These are phyloP conservation scores for Eublepharis macularius DNA, from an alignment of 2,113 vertebrate genomes.

Conservation along the genomic window DNA sequence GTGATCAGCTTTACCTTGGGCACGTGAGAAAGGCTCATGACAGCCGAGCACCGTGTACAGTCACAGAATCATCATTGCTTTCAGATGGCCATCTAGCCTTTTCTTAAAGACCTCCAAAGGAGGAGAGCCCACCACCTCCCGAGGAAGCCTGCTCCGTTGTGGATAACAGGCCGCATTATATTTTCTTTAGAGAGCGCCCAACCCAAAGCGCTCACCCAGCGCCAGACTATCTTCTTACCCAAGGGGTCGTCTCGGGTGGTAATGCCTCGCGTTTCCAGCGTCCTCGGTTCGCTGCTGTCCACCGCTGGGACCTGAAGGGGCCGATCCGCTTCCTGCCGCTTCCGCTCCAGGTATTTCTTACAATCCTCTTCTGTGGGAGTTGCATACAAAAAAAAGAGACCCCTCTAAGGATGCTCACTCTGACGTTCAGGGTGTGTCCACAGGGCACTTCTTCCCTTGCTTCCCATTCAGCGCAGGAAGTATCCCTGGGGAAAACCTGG, in stretches of 20 bases:
- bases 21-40: too few relatives aligned
- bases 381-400: neutral
- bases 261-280: constrained; percentile 73
- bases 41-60: too few relatives aligned
- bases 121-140: too few relatives aligned
- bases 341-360: constrained; percentile 78
- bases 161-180: too few relatives aligned
- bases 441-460: too few relatives aligned
- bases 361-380: constrained; percentile 83
- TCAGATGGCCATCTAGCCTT: too few relatives aligned
- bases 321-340: constrained; percentile 64
- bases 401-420: rapidly evolving
- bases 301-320: constrained; percentile 88
- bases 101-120: too few relatives aligned
- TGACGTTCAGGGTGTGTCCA: neutral
- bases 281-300: constrained; percentile 84
- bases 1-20: too few relatives aligned
- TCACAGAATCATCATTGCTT: too few relatives aligned
- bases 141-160: too few relatives aligned
- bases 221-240: constrained; percentile 57
- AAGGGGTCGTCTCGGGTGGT: constrained; percentile 84
- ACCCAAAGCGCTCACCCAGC: neutral
- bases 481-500: too few relatives aligned
- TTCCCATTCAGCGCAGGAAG: neutral
- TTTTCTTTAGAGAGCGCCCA: neutral